These are phyloP conservation scores for Parotocinclus haroldoi DNA, from an alignment of 2,797 vertebrate genomes.

Conservation along the genomic window DNA sequence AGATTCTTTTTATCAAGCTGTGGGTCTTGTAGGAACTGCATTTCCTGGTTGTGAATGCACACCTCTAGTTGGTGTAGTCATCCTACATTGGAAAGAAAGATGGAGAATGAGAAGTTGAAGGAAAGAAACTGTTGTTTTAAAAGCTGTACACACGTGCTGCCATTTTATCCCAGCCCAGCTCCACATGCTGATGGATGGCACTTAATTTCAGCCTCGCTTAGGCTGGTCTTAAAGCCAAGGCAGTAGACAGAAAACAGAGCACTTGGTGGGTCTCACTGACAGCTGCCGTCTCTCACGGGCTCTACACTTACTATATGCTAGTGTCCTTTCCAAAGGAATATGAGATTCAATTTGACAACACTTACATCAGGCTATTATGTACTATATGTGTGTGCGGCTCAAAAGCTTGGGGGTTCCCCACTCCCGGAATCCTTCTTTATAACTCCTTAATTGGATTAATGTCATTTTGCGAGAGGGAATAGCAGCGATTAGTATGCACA, in stretches of 20 bases:
- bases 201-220: slow-evolving; percentile 46
- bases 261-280: slow-evolving; percentile 19
- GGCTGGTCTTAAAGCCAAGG: slow-evolving; percentile 39
- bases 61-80: slow-evolving; percentile 40
- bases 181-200: slow-evolving; percentile 48
- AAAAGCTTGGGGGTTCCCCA: slow-evolving; percentile 42
- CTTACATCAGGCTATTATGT: slow-evolving; percentile 29
- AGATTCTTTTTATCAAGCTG: no score
- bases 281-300: slow-evolving; percentile 9
- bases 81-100: slow-evolving; percentile 36
- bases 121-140: slow-evolving; percentile 12
- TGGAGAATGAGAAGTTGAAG: slow-evolving; percentile 28
- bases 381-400: slow-evolving; percentile 36
- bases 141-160: slow-evolving; percentile 45
- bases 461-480: slow-evolving; percentile 41
- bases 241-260: slow-evolving; percentile 41
- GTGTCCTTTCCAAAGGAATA: slow-evolving; percentile 20
- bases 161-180: slow-evolving; percentile 42
- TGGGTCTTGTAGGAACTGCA: no score
- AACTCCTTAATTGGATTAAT: slow-evolving; percentile 58
- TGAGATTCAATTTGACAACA: slow-evolving; percentile 41
- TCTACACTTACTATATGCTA: background rate
- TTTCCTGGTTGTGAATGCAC: no score
- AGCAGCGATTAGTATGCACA: slow-evolving; percentile 51
- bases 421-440: slow-evolving; percentile 47